Conservation (phyloP, 2,888 invertebrate genomes). For the Ophonus ardosiacus region DNA sequence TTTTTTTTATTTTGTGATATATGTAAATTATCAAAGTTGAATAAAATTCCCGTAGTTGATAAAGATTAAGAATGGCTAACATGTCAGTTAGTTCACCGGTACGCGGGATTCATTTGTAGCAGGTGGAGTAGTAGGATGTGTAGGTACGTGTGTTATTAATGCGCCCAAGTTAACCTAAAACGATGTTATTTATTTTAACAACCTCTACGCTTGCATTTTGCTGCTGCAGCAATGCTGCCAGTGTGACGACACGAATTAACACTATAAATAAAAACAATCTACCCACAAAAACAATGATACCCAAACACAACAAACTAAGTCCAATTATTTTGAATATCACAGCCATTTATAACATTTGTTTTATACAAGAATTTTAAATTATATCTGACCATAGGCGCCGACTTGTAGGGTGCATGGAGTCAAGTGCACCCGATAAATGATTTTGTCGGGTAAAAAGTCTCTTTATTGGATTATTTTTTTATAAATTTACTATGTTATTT, state of each 20-base stretch:
- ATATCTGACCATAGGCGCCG: too few species aligned
- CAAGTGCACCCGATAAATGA: too few species aligned
- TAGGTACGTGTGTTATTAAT: conserved; percentile 7
- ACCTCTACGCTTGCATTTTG: not conserved
- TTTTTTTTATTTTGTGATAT: too few species aligned
- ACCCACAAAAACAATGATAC: not conserved
- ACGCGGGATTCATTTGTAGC: not conserved
- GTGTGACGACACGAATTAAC: not conserved
- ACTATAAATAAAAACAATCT: conserved; percentile 5
- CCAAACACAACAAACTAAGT: not conserved
- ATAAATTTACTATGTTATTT: too few species aligned
- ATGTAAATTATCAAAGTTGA: too few species aligned
- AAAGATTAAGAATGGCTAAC: not conserved
- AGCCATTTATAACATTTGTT: not conserved
- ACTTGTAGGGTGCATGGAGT: too few species aligned
- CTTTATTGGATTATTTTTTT: too few species aligned
- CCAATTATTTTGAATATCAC: not conserved
- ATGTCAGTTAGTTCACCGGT: not conserved
- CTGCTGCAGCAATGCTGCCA: not conserved
- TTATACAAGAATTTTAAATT: not conserved
- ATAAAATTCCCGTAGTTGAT: not conserved
- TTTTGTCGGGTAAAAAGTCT: too few species aligned
- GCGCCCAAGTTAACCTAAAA: conserved; percentile 2
- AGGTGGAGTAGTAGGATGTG: not conserved
- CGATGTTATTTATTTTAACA: conserved; percentile 16